These are phyloP conservation scores for Anticlea derivata DNA, from an alignment of 2,888 invertebrate genomes.

Conservation along the genomic window DNA sequence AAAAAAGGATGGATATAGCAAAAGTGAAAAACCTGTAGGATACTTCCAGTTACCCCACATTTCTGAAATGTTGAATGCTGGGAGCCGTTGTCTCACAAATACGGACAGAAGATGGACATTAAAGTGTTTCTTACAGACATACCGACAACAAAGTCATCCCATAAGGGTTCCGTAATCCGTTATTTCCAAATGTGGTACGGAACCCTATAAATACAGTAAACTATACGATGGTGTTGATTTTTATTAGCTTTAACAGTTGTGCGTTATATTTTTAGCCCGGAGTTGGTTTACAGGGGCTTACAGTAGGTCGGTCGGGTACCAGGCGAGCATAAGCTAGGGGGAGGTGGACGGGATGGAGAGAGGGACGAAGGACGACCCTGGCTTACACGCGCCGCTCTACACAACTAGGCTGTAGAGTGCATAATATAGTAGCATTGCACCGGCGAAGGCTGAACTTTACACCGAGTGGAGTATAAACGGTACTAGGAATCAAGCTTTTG, in stretches of 20 bases:
- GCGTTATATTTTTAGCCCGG: conserved; percentile 24
- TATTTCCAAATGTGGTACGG: no score
- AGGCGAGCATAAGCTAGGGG: conserved; percentile 56
- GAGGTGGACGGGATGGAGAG: conserved; percentile 36
- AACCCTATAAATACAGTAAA: no score
- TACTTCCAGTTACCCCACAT: no score
- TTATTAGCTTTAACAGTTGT: conserved; percentile 22
- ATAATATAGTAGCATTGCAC: conserved; percentile 69
- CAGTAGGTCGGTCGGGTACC: conserved; percentile 56
- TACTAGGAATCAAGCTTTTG: conserved; percentile 64
- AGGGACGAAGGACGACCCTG: conserved; percentile 49
- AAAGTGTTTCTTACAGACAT: no score
- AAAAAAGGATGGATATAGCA: no score
- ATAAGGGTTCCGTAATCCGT: no score
- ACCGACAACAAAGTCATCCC: no score
- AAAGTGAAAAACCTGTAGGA: no score
- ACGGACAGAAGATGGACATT: no score
- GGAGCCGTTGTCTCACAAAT: no score
- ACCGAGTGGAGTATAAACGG: conserved; percentile 41
- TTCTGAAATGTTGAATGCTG: no score
- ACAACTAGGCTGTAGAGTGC: conserved; percentile 43
- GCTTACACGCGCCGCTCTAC: conserved; percentile 63
- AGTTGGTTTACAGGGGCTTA: conserved; percentile 46
- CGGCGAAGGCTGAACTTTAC: conserved; percentile 72
- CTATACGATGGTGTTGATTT: conserved; percentile 7